A percentile compares a stretch with the other conserved stretches of the same genome.
Evolutionary conservation across 2,888 invertebrate genomes (phyloP).

Genomic region (Periphyllus acericola): DNA sequence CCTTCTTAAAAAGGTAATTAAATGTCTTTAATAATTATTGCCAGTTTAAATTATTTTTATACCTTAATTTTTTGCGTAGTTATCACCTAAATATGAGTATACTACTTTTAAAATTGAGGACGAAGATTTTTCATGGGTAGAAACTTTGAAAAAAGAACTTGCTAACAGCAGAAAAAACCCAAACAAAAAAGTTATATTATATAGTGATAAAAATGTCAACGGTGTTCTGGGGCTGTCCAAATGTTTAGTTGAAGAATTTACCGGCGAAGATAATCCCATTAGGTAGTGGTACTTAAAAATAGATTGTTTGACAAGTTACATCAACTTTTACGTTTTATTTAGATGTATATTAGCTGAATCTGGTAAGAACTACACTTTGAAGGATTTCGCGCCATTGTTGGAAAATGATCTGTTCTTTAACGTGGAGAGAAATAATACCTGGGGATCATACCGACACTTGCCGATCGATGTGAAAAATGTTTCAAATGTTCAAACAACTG

Average conservation of each 20-base stretch:
- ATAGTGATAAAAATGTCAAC: constrained; percentile 40
- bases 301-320: neutral
- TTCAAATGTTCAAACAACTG: constrained; percentile 16
- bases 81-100: constrained; percentile 45
- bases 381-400: constrained; percentile 71
- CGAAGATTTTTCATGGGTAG: constrained; percentile 33
- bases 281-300: neutral
- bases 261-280: constrained; percentile 46
- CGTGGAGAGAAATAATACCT: constrained; percentile 75
- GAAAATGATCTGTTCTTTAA: constrained; percentile 82
- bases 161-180: neutral
- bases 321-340: neutral
- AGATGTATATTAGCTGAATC: constrained; percentile 36
- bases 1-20: constrained; percentile 41
- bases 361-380: constrained; percentile 65
- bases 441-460: constrained; percentile 70
- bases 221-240: constrained; percentile 51
- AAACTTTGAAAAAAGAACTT: constrained; percentile 29
- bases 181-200: constrained; percentile 38
- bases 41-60: neutral
- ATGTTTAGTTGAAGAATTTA: constrained; percentile 50
- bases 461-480: constrained; percentile 29
- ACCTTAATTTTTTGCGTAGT: neutral
- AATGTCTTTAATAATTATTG: neutral
- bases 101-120: constrained; percentile 37